Percentiles rank a stretch among this genome's conserved stretches.
Conservation (phyloP, 1,140 invertebrate species). For the Hyposmocoma kahamanoa region DNA sequence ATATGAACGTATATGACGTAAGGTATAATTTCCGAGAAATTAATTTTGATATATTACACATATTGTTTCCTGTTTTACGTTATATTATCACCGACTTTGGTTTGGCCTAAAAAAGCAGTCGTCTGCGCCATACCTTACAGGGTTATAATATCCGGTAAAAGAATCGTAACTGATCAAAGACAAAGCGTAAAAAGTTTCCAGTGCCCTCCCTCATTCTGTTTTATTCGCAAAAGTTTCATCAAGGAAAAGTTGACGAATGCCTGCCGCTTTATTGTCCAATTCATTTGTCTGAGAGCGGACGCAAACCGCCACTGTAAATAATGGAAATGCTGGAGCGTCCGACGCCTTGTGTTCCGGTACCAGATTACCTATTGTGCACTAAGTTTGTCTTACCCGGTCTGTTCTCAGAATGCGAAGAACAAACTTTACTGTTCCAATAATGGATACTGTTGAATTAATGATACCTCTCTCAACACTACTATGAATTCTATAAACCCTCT, state of each 20-base stretch:
- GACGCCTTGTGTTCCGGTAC: constrained; percentile 36
- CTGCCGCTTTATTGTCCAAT: constrained; percentile 58
- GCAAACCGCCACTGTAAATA: constrained; percentile 51
- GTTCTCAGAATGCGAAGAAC: constrained; percentile 43
- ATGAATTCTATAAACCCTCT: too few species aligned
- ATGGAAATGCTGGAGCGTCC: constrained; percentile 45
- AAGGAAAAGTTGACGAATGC: constrained; percentile 55
- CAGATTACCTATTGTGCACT: constrained; percentile 48
- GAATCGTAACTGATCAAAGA: constrained; percentile 43
- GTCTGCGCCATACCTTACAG: too few species aligned
- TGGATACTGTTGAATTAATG: neutral
- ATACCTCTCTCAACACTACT: too few species aligned
- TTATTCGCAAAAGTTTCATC: constrained; percentile 63
- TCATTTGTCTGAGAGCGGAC: constrained; percentile 53
- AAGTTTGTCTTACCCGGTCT: constrained; percentile 50
- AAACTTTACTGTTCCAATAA: constrained; percentile 37
- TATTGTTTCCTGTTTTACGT: too few species aligned
- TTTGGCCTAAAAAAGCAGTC: too few species aligned
- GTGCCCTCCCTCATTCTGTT: constrained; percentile 38
- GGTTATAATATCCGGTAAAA: constrained; percentile 15
- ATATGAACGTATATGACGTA: too few species aligned
- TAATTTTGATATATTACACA: too few species aligned
- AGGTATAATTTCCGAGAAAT: too few species aligned
- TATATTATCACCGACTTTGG: too few species aligned
- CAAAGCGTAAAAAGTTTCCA: constrained; percentile 39